Conservation (phyloP, 2,888 invertebrate species). For the Tetragnatha montana region DNA sequence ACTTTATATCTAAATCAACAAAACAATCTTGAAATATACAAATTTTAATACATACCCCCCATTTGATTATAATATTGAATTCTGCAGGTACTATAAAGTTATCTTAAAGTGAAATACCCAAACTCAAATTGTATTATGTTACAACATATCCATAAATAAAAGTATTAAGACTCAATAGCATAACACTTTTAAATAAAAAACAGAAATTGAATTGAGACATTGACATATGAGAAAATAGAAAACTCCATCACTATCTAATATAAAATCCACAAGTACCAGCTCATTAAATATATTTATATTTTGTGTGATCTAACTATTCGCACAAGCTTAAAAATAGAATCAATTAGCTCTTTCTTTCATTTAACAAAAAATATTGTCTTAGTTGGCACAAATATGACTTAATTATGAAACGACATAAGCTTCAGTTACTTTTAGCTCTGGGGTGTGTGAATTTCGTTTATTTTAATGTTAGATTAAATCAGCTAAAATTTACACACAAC, state of each 20-base stretch:
- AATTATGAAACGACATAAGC: background rate
- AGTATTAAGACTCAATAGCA: background rate
- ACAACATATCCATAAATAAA: background rate
- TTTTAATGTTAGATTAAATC: no score
- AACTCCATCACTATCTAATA: background rate
- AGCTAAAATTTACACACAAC: no score
- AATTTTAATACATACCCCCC: no score
- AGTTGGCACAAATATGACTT: conserved; percentile 44
- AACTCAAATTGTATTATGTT: no score
- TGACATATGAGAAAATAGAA: background rate
- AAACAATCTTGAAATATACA: background rate
- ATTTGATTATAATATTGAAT: no score
- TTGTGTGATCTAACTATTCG: background rate
- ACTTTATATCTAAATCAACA: background rate
- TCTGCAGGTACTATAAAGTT: no score
- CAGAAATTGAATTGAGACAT: background rate
- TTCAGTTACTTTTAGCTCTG: no score
- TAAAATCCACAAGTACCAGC: background rate
- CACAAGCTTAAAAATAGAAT: background rate
- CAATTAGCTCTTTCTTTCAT: background rate
- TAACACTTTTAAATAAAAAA: background rate
- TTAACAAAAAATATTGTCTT: background rate
- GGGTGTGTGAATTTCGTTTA: no score
- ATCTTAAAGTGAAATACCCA: no score
- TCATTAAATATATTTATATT: background rate